Conservation (phyloP, 2,797 vertebrate species). For the Peromyscus eremicus region DNA sequence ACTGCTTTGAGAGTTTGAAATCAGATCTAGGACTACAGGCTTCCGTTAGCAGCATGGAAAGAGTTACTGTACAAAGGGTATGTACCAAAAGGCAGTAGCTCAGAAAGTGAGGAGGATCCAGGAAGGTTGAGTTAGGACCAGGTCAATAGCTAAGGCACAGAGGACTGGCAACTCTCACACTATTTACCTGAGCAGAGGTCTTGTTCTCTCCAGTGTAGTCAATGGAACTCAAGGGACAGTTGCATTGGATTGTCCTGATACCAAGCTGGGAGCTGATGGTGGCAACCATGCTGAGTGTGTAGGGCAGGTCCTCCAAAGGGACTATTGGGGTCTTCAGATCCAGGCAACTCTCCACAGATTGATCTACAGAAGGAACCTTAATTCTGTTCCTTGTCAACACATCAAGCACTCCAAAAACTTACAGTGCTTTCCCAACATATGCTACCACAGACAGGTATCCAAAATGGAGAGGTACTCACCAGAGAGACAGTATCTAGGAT, state of each 20-base stretch:
- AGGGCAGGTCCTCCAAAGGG: constrained; percentile 87
- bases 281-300: constrained; percentile 88
- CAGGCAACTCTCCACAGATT: not conserved
- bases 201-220: constrained; percentile 87
- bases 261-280: constrained; percentile 88
- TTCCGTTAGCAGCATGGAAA: fast-evolving
- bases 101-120: not conserved
- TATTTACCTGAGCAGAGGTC: constrained; percentile 88
- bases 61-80: not conserved
- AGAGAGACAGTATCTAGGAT: constrained; percentile 89
- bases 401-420: not conserved
- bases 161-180: too few relatives aligned
- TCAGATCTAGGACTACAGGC: not conserved
- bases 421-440: not conserved
- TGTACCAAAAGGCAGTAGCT: not conserved
- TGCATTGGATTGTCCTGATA: constrained; percentile 90
- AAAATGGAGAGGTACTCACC: constrained; percentile 81
- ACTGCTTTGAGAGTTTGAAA: not conserved
- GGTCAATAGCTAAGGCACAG: not conserved
- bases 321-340: constrained; percentile 16
- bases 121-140: not conserved
- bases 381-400: not conserved
- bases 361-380: constrained; percentile 49
- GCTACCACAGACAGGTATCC: fast-evolving
- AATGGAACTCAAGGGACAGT: constrained; percentile 88